Evolutionary conservation across 2,113 vertebrate species (phyloP).

Genomic region (Eulemur rufifrons): DNA sequence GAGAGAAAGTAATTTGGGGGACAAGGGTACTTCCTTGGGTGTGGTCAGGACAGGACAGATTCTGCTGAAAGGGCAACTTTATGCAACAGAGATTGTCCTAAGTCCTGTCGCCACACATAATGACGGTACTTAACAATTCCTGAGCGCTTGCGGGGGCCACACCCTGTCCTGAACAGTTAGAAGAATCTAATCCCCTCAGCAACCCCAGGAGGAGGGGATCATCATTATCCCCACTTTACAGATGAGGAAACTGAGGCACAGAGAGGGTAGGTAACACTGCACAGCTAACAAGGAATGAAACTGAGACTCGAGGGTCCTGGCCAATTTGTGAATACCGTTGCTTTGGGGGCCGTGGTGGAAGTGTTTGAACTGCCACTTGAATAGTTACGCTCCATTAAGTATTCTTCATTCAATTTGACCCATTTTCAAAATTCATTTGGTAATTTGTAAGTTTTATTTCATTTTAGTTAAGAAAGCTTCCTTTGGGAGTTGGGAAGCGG

Average conservation of each 20-base stretch:
- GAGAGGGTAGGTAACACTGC: neutral
- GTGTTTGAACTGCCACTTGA: neutral
- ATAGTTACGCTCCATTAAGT: neutral
- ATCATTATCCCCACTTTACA: neutral
- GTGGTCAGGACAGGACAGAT: neutral
- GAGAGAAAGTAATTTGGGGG: too few species aligned
- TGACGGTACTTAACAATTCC: neutral
- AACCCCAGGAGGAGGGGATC: neutral
- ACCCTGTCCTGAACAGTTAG: neutral
- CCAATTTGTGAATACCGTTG: neutral
- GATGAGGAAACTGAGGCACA: neutral
- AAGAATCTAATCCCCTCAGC: neutral
- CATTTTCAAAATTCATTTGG: slow-evolving; percentile 45
- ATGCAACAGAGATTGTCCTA: neutral
- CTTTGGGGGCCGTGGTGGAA: neutral
- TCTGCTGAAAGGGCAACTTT: neutral
- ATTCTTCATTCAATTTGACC: slow-evolving; percentile 32
- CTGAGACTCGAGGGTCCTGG: neutral
- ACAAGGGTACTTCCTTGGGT: neutral
- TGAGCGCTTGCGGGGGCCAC: neutral
- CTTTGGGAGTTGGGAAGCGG: slow-evolving; percentile 12
- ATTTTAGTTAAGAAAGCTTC: slow-evolving; percentile 1
- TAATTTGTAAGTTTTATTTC: slow-evolving; percentile 40
- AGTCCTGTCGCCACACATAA: neutral
- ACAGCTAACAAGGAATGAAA: neutral